Percentiles rank a stretch among this genome's conserved stretches.
phyloP scores from a whole-genome alignment of 2,888 invertebrate species.

The Hirtodrosophila duncani region DNA sequence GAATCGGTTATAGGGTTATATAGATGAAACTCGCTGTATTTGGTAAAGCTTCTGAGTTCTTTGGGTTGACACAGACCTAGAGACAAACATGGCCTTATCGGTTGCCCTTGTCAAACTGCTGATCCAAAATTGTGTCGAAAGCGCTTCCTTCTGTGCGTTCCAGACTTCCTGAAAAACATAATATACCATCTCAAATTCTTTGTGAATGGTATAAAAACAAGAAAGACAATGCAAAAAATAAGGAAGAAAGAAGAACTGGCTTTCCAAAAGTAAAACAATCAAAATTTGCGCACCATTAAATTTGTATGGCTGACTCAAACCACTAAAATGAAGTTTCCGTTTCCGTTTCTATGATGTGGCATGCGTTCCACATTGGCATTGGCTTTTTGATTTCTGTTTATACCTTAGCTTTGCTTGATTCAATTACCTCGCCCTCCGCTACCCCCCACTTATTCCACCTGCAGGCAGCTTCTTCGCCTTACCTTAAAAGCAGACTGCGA shows the following conservation, averaged over 20 bases:
- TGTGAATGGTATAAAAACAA: conserved; percentile 10
- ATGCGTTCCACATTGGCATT: conserved; percentile 30
- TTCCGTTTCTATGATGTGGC: conserved; percentile 12
- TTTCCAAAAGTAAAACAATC: conserved; percentile 54
- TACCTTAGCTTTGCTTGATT: conserved; percentile 34
- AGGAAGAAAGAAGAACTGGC: conserved; percentile 15
- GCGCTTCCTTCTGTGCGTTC: too few relatives aligned
- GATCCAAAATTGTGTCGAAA: too few relatives aligned
- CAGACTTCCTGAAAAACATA: too few relatives aligned
- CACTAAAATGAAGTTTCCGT: conserved; percentile 38
- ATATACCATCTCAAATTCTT: too few relatives aligned
- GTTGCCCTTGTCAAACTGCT: too few relatives aligned
- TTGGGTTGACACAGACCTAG: too few relatives aligned
- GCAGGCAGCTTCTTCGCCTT: background rate
- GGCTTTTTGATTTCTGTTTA: conserved; percentile 30
- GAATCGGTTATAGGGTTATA: too few relatives aligned
- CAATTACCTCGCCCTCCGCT: conserved; percentile 12
- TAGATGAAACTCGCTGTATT: too few relatives aligned
- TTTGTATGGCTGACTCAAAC: conserved; percentile 49
- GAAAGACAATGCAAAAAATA: conserved; percentile 1
- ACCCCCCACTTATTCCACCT: background rate
- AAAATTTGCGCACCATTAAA: conserved; percentile 69
- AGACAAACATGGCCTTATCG: too few relatives aligned
- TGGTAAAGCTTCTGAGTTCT: too few relatives aligned
- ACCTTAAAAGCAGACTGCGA: conserved; percentile 1